Conservation (phyloP, 2,113 vertebrate species). For the Meles meles region DNA sequence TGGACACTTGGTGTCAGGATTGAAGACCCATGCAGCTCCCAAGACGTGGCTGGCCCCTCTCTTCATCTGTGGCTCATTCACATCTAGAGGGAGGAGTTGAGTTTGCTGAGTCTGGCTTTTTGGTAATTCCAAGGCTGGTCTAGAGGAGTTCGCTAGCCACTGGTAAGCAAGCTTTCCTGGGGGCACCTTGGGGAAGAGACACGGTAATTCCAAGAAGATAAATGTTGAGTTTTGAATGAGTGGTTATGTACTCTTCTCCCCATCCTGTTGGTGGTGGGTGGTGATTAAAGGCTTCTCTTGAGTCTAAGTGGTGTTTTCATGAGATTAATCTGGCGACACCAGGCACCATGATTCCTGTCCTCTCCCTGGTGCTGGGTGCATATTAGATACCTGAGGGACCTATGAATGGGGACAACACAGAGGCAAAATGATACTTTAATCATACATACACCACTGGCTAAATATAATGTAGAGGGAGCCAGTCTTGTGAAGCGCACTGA, state of each 20-base stretch:
- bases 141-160: neutral
- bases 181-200: neutral
- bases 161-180: neutral
- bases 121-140: neutral
- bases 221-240: neutral
- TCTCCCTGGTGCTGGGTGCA: accelerated
- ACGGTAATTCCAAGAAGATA: too few relatives aligned
- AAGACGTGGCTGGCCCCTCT: neutral
- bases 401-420: neutral
- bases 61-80: neutral
- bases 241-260: neutral
- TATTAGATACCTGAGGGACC: neutral
- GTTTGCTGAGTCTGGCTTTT: neutral
- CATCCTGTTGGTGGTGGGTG: neutral
- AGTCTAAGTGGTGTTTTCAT: neutral
- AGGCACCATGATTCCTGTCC: accelerated
- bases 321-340: neutral
- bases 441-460: accelerated
- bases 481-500: accelerated
- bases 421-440: neutral
- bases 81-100: neutral
- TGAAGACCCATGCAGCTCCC: neutral
- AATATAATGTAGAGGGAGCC: neutral
- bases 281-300: neutral
- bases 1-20: neutral